A percentile compares a stretch with the other conserved stretches of the same genome.
These are phyloP conservation scores for Zele albiditarsus DNA, from an alignment of 2,888 invertebrate species.

Conservation along the genomic window DNA sequence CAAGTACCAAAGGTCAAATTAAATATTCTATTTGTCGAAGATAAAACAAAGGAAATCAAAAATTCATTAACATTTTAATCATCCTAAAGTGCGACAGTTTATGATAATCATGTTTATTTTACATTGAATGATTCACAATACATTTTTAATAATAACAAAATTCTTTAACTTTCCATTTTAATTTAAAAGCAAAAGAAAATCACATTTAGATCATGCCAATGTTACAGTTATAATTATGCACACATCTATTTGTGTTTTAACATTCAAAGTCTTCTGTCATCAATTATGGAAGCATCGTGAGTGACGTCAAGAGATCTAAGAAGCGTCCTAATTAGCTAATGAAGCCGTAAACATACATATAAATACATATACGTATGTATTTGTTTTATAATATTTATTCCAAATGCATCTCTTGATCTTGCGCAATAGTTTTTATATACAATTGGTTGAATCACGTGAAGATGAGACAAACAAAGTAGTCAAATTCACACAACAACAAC, in stretches of 20 bases:
- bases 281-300: neutral
- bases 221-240: too few species aligned
- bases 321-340: constrained; percentile 21
- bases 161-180: too few species aligned
- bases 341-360: neutral
- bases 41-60: neutral
- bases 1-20: constrained; percentile 50
- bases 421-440: neutral
- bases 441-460: neutral
- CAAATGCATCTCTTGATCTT: neutral
- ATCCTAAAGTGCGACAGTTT: neutral
- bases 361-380: neutral
- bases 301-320: neutral
- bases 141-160: too few species aligned
- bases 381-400: neutral
- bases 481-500: neutral
- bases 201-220: too few species aligned
- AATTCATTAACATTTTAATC: neutral
- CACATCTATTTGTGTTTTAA: neutral
- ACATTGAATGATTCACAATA: too few species aligned
- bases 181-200: too few species aligned
- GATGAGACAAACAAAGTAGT: neutral
- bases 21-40: neutral
- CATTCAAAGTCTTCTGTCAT: neutral
- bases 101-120: too few species aligned